Percentiles rank a stretch among this genome's conserved stretches.
Conservation (phyloP, 2,797 vertebrate genomes). For the Ammospiza maritima region DNA sequence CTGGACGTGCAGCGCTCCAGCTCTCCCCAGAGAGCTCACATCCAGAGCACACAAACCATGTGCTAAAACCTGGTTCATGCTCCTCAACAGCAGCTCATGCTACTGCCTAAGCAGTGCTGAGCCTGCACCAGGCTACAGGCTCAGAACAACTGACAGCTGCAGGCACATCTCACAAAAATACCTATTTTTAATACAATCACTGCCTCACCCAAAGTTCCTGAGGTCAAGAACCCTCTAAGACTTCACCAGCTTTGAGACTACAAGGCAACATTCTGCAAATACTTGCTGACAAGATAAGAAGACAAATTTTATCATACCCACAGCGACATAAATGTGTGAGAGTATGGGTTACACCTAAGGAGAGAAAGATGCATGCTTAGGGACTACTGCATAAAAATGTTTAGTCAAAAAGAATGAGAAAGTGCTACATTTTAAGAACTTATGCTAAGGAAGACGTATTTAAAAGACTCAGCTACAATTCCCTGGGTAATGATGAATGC, state of each 20-base stretch:
- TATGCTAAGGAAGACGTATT: background rate
- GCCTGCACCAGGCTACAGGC: background rate
- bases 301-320: background rate
- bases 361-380: background rate
- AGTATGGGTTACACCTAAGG: background rate
- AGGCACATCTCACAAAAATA: rapidly evolving
- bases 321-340: background rate
- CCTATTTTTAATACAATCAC: background rate
- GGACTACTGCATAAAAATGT: background rate
- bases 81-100: rapidly evolving
- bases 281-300: background rate
- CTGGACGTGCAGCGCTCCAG: rapidly evolving
- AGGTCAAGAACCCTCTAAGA: background rate
- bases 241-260: background rate
- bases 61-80: rapidly evolving
- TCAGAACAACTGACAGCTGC: background rate
- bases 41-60: rapidly evolving
- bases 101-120: background rate
- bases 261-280: background rate
- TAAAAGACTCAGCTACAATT: background rate
- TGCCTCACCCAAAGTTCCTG: background rate
- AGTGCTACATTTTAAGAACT: background rate
- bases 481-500: background rate
- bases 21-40: background rate
- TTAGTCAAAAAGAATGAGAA: background rate